These are phyloP conservation scores for Rattus norvegicus DNA, from an alignment of 2,113 vertebrate genomes.

Conservation along the genomic window GRCr8 NC_086039.1:38915501-38916000, in stretches of 20 bases:
- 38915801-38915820: neutral
- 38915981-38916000: slow-evolving; percentile 19
- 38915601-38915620: slow-evolving; percentile 36
- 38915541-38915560: neutral
- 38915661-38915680: neutral
- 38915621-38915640: slow-evolving; percentile 12
- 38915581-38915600: neutral
- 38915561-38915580: slow-evolving; percentile 17
- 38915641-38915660: neutral
- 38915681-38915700: slow-evolving; percentile 35
- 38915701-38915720: neutral
- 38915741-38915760: neutral
- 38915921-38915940: neutral
- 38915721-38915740: neutral
- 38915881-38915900: neutral
- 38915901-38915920: too few relatives aligned
- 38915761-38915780: neutral
- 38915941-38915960: neutral
- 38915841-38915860: neutral
- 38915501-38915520: slow-evolving; percentile 64
- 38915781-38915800: neutral
- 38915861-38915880: neutral
- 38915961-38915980: slow-evolving; percentile 49
- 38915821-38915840: neutral
- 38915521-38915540: slow-evolving; percentile 55